Evolutionary conservation across 2,888 invertebrate species (phyloP).

Genomic region (Lymantria monacha): DNA sequence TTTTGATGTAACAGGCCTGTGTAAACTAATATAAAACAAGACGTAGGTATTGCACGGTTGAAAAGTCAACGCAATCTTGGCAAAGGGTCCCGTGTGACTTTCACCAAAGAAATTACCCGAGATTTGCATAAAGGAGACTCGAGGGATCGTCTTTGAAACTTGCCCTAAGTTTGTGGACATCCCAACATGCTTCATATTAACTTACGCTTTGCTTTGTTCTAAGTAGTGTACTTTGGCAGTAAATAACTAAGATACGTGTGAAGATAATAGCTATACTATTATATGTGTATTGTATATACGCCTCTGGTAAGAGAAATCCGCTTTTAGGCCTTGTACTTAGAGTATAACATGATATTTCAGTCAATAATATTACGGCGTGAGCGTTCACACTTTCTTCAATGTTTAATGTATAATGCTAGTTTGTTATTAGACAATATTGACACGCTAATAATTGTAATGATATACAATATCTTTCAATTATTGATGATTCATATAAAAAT

Average conservation of each 20-base stretch:
- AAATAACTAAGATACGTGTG: conserved; percentile 47
- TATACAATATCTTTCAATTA: conserved; percentile 16
- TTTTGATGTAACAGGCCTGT: conserved; percentile 34
- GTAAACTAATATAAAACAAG: conserved; percentile 51
- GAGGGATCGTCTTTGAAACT: conserved; percentile 72
- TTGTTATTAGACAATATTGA: conserved; percentile 29
- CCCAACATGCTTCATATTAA: conserved; percentile 71
- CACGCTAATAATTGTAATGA: conserved; percentile 22
- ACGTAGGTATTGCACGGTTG: conserved; percentile 52
- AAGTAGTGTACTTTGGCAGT: conserved; percentile 43
- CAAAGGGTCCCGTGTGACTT: conserved; percentile 67
- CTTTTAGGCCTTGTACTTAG: conserved; percentile 6
- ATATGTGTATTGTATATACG: conserved; percentile 11
- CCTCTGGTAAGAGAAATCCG: conserved; percentile 8
- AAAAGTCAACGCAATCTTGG: conserved; percentile 69
- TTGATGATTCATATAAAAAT: conserved; percentile 18
- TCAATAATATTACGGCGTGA: conserved; percentile 20
- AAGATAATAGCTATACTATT: conserved; percentile 38
- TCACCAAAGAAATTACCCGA: conserved; percentile 74
- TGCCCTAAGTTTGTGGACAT: conserved; percentile 67
- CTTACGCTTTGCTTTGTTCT: conserved; percentile 61
- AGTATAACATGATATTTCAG: conserved; percentile 5
- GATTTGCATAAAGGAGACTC: conserved; percentile 78
- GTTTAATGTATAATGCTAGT: conserved; percentile 21
- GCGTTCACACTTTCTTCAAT: conserved; percentile 20